phyloP scores from a whole-genome alignment of 2,113 vertebrate genomes.

The Ciconia boyciana region DNA sequence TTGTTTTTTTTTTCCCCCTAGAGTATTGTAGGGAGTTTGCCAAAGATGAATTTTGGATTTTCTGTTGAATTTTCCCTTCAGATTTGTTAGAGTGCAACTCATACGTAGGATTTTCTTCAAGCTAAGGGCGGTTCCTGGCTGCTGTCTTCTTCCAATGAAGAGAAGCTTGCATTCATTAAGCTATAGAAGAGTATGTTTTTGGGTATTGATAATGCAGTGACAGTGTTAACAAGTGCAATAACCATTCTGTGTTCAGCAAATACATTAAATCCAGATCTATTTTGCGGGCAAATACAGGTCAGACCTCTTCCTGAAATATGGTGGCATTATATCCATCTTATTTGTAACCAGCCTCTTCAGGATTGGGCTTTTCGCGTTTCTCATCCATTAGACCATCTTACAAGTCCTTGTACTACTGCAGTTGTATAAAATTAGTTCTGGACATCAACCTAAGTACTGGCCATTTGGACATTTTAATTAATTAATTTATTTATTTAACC shows the following conservation, averaged over 20 bases:
- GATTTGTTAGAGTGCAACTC: not conserved
- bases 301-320: not conserved
- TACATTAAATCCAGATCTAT: not conserved
- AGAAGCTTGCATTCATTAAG: not conserved
- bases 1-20: rapidly evolving
- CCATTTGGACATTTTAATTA: not conserved
- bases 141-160: not conserved
- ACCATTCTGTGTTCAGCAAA: not conserved
- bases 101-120: not conserved
- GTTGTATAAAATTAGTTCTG: not conserved
- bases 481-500: not conserved
- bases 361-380: not conserved
- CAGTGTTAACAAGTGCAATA: not conserved
- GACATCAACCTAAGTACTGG: not conserved
- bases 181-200: not conserved
- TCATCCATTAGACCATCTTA: not conserved
- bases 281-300: not conserved
- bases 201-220: not conserved
- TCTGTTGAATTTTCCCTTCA: not conserved
- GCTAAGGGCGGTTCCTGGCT: not conserved
- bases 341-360: not conserved
- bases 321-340: not conserved
- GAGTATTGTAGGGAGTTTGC: not conserved
- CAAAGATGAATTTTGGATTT: not conserved
- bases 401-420: not conserved